Evolutionary conservation across 2,797 vertebrate genomes (phyloP).

Genomic region (Lepus townsendii): DNA sequence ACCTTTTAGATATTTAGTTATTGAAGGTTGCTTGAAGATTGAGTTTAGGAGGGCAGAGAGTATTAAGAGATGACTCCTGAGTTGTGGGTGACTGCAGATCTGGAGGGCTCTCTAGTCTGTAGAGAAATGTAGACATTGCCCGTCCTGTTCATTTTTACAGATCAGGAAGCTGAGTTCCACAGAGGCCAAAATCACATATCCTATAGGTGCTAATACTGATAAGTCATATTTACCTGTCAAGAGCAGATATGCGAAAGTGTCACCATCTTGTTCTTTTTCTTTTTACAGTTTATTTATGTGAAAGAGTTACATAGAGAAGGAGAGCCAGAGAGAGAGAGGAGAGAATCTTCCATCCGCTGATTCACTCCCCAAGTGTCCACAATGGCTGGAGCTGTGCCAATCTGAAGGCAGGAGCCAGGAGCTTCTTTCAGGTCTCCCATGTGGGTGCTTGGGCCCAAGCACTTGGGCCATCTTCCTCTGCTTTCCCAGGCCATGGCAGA

Average conservation of each 20-base stretch:
- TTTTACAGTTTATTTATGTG: too few species aligned
- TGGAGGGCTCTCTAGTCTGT: not conserved
- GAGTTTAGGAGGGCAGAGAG: not conserved
- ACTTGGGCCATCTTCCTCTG: too few species aligned
- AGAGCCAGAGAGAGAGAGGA: too few species aligned
- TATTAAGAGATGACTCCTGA: not conserved
- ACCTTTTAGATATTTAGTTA: not conserved
- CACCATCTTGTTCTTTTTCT: not conserved
- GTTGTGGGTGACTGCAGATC: not conserved
- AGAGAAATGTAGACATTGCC: not conserved
- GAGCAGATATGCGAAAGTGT: not conserved
- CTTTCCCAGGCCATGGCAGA: too few species aligned
- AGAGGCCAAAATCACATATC: not conserved
- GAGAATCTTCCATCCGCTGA: too few species aligned
- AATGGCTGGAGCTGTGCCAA: too few species aligned
- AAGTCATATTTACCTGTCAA: not conserved
- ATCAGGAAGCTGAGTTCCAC: constrained; percentile 3
- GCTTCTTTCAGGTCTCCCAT: too few species aligned
- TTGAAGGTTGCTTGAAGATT: not conserved
- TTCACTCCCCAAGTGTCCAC: too few species aligned
- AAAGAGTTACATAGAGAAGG: too few species aligned
- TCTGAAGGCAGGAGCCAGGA: too few species aligned
- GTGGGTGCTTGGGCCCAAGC: too few species aligned
- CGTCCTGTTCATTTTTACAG: not conserved
- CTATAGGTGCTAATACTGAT: not conserved